phyloP scores from a whole-genome alignment of 1,140 invertebrate genomes.

The Hylaeus anthracinus region DNA sequence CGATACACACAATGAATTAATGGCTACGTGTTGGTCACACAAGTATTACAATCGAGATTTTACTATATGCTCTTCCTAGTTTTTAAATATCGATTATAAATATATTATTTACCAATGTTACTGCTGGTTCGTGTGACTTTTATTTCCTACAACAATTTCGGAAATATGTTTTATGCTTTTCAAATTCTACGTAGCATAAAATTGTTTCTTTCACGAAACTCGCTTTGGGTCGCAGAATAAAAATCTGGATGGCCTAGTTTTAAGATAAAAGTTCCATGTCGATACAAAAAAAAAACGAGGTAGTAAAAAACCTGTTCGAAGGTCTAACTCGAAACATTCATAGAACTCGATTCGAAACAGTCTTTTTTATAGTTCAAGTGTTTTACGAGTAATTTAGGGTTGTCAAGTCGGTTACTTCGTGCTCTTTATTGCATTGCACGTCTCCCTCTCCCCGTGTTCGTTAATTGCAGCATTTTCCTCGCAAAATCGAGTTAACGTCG shows the following conservation, averaged over 20 bases:
- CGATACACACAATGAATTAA: too few relatives aligned
- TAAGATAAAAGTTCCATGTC: background rate
- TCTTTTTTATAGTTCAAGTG: background rate
- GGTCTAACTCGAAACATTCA: background rate
- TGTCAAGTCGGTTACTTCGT: conserved; percentile 8
- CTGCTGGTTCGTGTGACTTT: too few relatives aligned
- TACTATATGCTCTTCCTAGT: too few relatives aligned
- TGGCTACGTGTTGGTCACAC: too few relatives aligned
- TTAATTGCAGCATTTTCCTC: conserved; percentile 49
- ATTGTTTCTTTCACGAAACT: background rate
- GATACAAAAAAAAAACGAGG: background rate
- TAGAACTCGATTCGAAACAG: background rate
- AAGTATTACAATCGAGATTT: too few relatives aligned
- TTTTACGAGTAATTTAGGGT: conserved; percentile 4
- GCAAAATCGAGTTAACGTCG: conserved; percentile 40
- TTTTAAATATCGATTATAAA: too few relatives aligned
- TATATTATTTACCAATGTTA: too few relatives aligned
- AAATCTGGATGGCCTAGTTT: background rate
- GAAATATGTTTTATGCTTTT: too few relatives aligned
- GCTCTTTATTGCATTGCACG: conserved; percentile 9
- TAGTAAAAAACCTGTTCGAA: background rate
- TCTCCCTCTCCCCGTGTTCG: conserved; percentile 14
- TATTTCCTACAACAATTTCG: too few relatives aligned
- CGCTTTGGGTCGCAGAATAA: background rate
- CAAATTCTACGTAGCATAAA: too few relatives aligned